Evolutionary conservation across 2,888 invertebrate genomes (phyloP), one percentile per base, ranked within the genome.

Genomic region (Beris morrisii): DNA sequence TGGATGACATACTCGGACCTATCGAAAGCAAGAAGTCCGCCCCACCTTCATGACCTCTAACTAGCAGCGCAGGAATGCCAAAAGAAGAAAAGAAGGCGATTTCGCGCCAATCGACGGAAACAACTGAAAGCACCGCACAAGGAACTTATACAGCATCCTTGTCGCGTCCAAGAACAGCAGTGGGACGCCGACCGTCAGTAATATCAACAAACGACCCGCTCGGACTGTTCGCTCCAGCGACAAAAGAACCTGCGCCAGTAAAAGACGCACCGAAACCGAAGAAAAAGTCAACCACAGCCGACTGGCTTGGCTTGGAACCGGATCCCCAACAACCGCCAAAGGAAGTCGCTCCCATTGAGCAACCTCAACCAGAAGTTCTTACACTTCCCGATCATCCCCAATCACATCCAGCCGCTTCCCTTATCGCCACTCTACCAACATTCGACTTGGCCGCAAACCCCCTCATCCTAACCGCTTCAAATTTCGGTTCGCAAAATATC

Each of bases 21-120:
- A 66, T 69, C 11, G 79, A 79, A 9, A 45, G 69, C 4, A 78
- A 76, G 63, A 56, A 48, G 11, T 11, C 65, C 9, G 74, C 77
- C 0, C 69, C 73, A 0, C 59, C 69, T 1, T 9, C 38, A 38
- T 38, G 69, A 6, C 69, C 70, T 53, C 67, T 69, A 22, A 70
- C 67, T n/a, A 71, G 73, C 2, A 71, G 73, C 3, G 70, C 70
- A 12, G 67, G 71, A 3, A 54, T 46, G 6, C 43, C 44, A 11
- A 68, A 66, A 30, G 68, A 54, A 0, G 58, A 69, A 6, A 22
- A 65, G 0, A 71, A 68, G 0, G 70, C 74, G 0, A 75, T 80
- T 67, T 79, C 81, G 1, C 74, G 80, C 0, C 81, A 80, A 67
- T 79, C 79, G 1, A 79, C 80, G 0, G 80, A 80, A 32, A 79